Conservation (phyloP, 2,888 invertebrate species). For the Platynereis dumerilii region DNA sequence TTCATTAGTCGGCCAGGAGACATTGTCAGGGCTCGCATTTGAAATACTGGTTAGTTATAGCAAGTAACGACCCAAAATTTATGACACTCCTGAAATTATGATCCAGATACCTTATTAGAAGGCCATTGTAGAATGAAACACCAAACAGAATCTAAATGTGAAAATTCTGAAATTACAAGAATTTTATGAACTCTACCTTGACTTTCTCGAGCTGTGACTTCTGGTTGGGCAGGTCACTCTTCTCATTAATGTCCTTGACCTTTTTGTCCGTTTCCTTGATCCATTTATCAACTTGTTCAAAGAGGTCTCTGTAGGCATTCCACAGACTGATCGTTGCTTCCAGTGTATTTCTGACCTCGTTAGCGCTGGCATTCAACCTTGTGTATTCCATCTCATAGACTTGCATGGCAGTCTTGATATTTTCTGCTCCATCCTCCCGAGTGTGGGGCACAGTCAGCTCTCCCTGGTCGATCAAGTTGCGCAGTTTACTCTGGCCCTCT, state of each 20-base stretch:
- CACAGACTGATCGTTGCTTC: constrained; percentile 78
- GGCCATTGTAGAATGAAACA: too few relatives aligned
- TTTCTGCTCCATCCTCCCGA: constrained; percentile 83
- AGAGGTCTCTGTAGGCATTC: constrained; percentile 84
- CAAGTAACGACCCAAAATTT: too few relatives aligned
- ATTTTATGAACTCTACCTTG: too few relatives aligned
- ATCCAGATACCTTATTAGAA: too few relatives aligned
- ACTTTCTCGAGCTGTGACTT: constrained; percentile 87
- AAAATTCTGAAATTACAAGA: too few relatives aligned
- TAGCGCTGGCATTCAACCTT: constrained; percentile 71
- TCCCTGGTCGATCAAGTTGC: constrained; percentile 79
- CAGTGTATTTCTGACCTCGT: constrained; percentile 72
- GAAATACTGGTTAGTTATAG: too few relatives aligned
- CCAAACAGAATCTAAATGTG: too few relatives aligned
- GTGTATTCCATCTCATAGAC: constrained; percentile 88
- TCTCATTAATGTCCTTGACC: constrained; percentile 85
- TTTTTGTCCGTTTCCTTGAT: constrained; percentile 76
- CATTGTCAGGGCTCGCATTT: too few relatives aligned
- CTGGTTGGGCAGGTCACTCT: constrained; percentile 88
- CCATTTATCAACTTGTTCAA: constrained; percentile 81
- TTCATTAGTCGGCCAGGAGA: too few relatives aligned
- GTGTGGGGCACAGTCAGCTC: constrained; percentile 94
- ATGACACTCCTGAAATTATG: too few relatives aligned
- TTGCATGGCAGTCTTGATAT: constrained; percentile 91
- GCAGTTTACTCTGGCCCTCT: constrained; percentile 85